Evolutionary conservation across 2,888 invertebrate species (phyloP), one percentile per base, ranked within the genome.

Genomic region (Drosophila antonietae): DNA sequence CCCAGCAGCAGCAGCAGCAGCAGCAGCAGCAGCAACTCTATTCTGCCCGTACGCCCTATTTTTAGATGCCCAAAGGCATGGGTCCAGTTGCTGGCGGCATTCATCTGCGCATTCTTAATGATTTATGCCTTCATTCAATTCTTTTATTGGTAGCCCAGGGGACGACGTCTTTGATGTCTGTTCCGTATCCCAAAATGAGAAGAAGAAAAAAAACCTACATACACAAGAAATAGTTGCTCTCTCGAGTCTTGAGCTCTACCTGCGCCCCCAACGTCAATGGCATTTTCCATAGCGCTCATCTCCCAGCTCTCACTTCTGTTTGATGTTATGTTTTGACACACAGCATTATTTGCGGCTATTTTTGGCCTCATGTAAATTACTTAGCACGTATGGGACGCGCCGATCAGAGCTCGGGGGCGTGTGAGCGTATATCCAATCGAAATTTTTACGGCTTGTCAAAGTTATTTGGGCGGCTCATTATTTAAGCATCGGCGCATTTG

Each of bases 311-410:
- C 39, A 28, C 52, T 65, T 58, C 63, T 64, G 81, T 89, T 84
- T 89, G 89, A 85, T 89, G 89, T 87, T 87, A 77, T 89, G 89
- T 85, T 85, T 85, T 87, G 84, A 85, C 84, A 85, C 75, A 73
- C 69, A 82, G 66, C 84, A 84, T 87, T 87, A 89, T 84, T 84
- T 70, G 68, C 47, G 80, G 46, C 67, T 89, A 89, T 85, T 87
- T 84, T 84, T 75, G 77, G 84, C 23, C 56, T 39, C 60, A 46
- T 60, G 87, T 78, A 86, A 83, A 83, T 83, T 86, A 88, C 81
- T 86, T 73, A 78, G 69, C 68, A 73, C 74, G 20, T 35, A 51
- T 18, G 63, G 33, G 15, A 23, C 53, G 33, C 63, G 37, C 23
- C 53, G 37, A 28, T 39, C 39, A 14, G 64, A 20, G 68, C 63